These are phyloP conservation scores for Lophura nycthemera DNA, from an alignment of 2,113 vertebrate species.

Conservation along the genomic window DNA sequence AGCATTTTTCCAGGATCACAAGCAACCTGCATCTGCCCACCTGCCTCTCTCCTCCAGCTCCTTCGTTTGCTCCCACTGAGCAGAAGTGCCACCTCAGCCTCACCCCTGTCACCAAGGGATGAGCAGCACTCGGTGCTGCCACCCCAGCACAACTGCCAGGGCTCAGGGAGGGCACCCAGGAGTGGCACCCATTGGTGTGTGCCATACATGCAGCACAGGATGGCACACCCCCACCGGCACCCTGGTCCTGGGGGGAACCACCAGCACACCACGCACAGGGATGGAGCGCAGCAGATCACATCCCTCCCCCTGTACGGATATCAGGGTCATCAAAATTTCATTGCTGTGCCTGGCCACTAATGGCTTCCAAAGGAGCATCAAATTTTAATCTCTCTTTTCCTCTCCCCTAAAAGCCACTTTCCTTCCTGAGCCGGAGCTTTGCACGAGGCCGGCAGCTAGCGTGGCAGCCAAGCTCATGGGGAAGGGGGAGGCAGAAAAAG, in stretches of 20 bases:
- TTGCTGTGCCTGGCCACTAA: conserved; percentile 60
- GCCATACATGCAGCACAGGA: rapidly evolving
- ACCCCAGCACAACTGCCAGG: neutral
- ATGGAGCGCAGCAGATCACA: neutral
- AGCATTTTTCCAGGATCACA: neutral
- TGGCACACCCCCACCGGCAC: rapidly evolving
- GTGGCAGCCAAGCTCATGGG: rapidly evolving
- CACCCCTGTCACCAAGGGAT: neutral
- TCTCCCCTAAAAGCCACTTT: conserved; percentile 51
- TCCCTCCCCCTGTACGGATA: neutral
- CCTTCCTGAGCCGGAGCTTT: neutral
- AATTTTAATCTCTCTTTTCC: conserved; percentile 59
- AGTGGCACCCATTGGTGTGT: neutral
- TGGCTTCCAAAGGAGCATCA: conserved; percentile 71
- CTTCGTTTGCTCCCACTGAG: neutral
- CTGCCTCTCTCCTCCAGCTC: neutral
- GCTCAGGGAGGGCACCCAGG: neutral
- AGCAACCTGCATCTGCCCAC: neutral
- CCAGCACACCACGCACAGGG: neutral
- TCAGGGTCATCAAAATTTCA: conserved; percentile 72
- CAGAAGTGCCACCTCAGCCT: neutral
- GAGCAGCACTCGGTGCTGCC: neutral
- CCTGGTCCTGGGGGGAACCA: neutral
- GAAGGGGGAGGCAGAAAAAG: neutral
- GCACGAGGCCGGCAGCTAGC: neutral